A percentile compares a stretch with the other conserved stretches of the same genome.
These are phyloP conservation scores for Ormia ochracea DNA, from an alignment of 2,888 invertebrate species.

Conservation along the genomic window DNA sequence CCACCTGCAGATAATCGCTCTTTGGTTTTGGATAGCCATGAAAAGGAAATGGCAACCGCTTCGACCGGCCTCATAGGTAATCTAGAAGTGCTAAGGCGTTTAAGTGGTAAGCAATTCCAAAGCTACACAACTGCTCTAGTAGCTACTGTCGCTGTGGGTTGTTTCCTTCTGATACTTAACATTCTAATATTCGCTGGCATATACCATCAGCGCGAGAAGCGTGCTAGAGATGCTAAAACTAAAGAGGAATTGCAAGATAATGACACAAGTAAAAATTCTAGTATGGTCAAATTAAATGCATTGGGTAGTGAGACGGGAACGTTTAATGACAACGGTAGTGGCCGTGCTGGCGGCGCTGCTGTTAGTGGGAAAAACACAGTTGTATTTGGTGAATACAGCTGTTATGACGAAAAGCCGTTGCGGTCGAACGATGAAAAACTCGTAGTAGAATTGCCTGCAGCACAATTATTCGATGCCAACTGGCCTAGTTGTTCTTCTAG, in stretches of 20 bases:
- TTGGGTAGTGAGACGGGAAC: constrained; percentile 62
- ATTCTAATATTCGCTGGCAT: constrained; percentile 92
- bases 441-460: constrained; percentile 81
- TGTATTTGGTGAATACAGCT: constrained; percentile 81
- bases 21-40: constrained; percentile 66
- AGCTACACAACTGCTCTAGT: constrained; percentile 92
- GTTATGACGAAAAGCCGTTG: constrained; percentile 80
- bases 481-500: constrained; percentile 69
- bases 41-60: constrained; percentile 73
- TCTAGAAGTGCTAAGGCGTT: constrained; percentile 84
- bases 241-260: constrained; percentile 83
- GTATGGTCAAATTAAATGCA: constrained; percentile 72
- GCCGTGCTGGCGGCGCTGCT: constrained; percentile 51
- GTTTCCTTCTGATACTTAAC: constrained; percentile 87
- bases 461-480: constrained; percentile 66
- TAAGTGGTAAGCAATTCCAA: constrained; percentile 88
- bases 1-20: constrained; percentile 75
- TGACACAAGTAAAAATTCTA: constrained; percentile 76
- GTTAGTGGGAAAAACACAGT: constrained; percentile 66
- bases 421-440: constrained; percentile 79
- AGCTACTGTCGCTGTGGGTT: constrained; percentile 91
- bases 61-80: constrained; percentile 78
- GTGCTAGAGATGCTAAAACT: constrained; percentile 82
- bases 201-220: constrained; percentile 87
- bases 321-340: constrained; percentile 50